Percentiles rank a stretch among this genome's conserved stretches.
These are phyloP conservation scores for Saccopteryx bilineata DNA, from an alignment of 2,113 vertebrate genomes.

Conservation along the genomic window DNA sequence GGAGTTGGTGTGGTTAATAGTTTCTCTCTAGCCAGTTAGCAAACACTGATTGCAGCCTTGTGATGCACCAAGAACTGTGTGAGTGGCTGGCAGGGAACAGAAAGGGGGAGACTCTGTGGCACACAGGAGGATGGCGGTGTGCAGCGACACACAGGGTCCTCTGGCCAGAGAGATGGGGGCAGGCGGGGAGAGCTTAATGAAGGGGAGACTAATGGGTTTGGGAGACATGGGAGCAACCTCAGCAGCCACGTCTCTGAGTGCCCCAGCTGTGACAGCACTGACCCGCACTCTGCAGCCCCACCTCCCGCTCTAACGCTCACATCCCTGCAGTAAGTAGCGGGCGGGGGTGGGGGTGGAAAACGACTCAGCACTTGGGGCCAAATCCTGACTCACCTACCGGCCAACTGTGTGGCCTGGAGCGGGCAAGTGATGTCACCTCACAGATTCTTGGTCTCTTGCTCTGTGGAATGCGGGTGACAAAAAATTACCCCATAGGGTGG, in stretches of 20 bases:
- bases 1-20: constrained; percentile 25
- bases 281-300: rapidly evolving
- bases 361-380: background rate
- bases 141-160: background rate
- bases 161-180: background rate
- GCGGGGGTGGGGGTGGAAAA: background rate
- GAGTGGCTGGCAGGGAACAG: background rate
- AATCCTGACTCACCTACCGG: background rate
- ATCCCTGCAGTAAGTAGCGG: background rate
- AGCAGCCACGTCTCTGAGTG: rapidly evolving
- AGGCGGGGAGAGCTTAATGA: background rate
- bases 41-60: background rate
- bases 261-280: rapidly evolving
- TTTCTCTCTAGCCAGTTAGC: constrained; percentile 29
- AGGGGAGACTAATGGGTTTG: background rate
- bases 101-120: background rate
- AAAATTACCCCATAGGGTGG: background rate
- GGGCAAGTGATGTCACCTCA: background rate
- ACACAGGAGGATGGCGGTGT: background rate
- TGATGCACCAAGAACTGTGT: background rate
- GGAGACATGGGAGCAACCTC: background rate
- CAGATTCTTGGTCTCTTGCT: background rate
- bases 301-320: rapidly evolving
- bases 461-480: background rate
- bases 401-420: background rate